These are phyloP conservation scores for Macrostomum lignano DNA, from an alignment of 1,140 invertebrate genomes.

Conservation along the genomic window DNA sequence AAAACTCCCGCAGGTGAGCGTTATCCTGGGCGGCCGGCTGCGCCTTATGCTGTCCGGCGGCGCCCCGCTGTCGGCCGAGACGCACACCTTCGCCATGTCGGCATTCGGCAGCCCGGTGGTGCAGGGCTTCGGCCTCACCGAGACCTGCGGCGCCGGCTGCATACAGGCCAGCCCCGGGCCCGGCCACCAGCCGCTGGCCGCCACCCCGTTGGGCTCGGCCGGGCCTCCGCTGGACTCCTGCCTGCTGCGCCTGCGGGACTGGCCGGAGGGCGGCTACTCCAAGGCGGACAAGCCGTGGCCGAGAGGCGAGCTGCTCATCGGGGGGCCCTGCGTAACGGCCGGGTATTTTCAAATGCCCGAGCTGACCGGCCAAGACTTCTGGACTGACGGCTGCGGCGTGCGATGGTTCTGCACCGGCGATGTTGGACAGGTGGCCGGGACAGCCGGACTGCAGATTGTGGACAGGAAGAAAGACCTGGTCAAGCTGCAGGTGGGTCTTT, in stretches of 20 bases:
- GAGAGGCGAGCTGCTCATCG: slow-evolving; percentile 65
- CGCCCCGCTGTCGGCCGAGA: slow-evolving; percentile 69
- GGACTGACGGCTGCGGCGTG: slow-evolving; percentile 28
- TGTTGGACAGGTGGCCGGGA: slow-evolving; percentile 62
- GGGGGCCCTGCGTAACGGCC: slow-evolving; percentile 53
- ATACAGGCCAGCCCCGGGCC: too few relatives aligned
- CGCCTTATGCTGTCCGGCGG: slow-evolving; percentile 62
- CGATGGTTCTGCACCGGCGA: slow-evolving; percentile 5
- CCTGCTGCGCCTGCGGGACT: slow-evolving; percentile 59
- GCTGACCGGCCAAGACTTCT: slow-evolving; percentile 68
- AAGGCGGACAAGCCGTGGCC: slow-evolving; percentile 63
- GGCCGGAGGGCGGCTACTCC: slow-evolving; percentile 66
- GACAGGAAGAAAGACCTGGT: slow-evolving; percentile 94
- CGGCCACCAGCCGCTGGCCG: too few relatives aligned
- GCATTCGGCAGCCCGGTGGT: slow-evolving; percentile 40
- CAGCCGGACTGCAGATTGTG: slow-evolving; percentile 80
- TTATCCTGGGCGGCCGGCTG: slow-evolving; percentile 53
- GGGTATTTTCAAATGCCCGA: slow-evolving; percentile 73
- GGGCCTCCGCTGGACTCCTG: slow-evolving; percentile 57
- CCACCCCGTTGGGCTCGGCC: too few relatives aligned
- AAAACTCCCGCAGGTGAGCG: too few relatives aligned
- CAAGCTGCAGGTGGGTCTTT: slow-evolving; percentile 76
- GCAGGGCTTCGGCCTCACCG: too few relatives aligned
- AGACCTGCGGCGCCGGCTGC: too few relatives aligned
- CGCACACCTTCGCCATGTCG: slow-evolving; percentile 67